Percentiles rank a stretch among this genome's conserved stretches.
Evolutionary conservation across 1,140 invertebrate genomes (phyloP).

Genomic region (Drosophila sulfurigaster): DNA sequence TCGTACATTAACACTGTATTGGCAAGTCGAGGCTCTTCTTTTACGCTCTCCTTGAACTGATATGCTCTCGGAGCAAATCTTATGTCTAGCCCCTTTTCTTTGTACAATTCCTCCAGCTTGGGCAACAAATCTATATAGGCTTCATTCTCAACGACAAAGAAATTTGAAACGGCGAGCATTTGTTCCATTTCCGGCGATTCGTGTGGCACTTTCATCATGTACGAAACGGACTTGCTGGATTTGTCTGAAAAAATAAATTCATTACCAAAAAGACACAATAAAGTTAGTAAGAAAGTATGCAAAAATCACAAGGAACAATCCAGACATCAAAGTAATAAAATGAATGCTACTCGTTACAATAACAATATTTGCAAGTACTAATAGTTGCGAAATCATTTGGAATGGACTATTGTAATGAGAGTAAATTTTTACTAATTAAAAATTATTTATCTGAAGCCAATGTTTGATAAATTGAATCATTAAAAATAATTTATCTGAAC

Average conservation of each 20-base stretch:
- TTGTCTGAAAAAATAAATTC: slow-evolving; percentile 48
- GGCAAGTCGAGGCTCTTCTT: slow-evolving; percentile 46
- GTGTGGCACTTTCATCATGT: slow-evolving; percentile 75
- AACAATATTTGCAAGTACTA: too few relatives aligned
- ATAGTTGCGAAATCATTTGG: too few relatives aligned
- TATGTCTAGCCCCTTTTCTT: slow-evolving; percentile 59
- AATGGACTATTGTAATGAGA: too few relatives aligned
- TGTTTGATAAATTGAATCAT: too few relatives aligned
- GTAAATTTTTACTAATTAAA: too few relatives aligned
- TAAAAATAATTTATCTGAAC: too few relatives aligned
- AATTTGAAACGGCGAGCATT: slow-evolving; percentile 60
- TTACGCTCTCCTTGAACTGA: slow-evolving; percentile 35
- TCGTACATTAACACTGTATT: slow-evolving; percentile 85
- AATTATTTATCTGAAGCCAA: too few relatives aligned
- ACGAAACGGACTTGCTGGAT: slow-evolving; percentile 46
- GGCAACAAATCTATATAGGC: slow-evolving; percentile 66
- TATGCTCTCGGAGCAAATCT: slow-evolving; percentile 60
- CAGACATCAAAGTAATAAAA: too few relatives aligned
- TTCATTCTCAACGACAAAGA: slow-evolving; percentile 65
- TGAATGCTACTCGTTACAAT: too few relatives aligned
- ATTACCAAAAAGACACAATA: background rate
- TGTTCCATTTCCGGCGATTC: slow-evolving; percentile 60
- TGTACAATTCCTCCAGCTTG: slow-evolving; percentile 62
- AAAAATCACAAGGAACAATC: too few relatives aligned
- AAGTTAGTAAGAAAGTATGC: too few relatives aligned